Conservation (phyloP, 2,888 invertebrate genomes). For the Monoplex corrugatus region DNA sequence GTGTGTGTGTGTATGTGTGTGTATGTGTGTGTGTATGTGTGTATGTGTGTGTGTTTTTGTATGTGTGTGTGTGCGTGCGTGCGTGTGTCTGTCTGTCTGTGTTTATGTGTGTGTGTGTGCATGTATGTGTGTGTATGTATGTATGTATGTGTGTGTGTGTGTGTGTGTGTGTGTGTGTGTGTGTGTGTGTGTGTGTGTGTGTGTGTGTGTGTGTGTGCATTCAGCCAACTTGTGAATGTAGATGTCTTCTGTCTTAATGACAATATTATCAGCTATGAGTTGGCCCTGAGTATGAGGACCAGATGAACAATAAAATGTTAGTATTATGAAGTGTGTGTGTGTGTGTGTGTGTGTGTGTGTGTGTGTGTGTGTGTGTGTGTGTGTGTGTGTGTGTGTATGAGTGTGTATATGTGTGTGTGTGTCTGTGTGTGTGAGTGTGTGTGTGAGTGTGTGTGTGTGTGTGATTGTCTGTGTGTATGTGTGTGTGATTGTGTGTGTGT, state of each 20-base stretch:
- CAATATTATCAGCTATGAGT: too few species aligned
- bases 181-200: neutral
- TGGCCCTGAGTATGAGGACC: conserved; percentile 94
- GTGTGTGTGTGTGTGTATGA: too few species aligned
- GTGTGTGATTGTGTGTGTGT: neutral
- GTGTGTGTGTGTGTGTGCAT: neutral
- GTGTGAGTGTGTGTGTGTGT: neutral
- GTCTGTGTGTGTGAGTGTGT: too few species aligned
- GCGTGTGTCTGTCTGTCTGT: too few species aligned
- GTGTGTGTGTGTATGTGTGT: neutral
- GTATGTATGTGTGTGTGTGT: neutral
- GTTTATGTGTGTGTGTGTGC: neutral
- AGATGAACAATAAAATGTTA: too few species aligned
- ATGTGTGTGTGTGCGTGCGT: neutral
- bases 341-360: too few species aligned
- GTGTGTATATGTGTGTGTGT: too few species aligned
- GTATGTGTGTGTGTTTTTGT: neutral
- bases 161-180: neutral
- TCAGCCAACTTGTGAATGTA: neutral
- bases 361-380: too few species aligned
- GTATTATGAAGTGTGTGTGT: conserved; percentile 63
- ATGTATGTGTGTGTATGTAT: neutral
- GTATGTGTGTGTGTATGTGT: neutral
- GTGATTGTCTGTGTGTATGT: too few species aligned
- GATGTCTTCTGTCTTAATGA: neutral